A percentile compares a stretch with the other conserved stretches of the same genome.
phyloP scores from a whole-genome alignment of 1,140 invertebrate species.

The Heliconius nattereri region DNA sequence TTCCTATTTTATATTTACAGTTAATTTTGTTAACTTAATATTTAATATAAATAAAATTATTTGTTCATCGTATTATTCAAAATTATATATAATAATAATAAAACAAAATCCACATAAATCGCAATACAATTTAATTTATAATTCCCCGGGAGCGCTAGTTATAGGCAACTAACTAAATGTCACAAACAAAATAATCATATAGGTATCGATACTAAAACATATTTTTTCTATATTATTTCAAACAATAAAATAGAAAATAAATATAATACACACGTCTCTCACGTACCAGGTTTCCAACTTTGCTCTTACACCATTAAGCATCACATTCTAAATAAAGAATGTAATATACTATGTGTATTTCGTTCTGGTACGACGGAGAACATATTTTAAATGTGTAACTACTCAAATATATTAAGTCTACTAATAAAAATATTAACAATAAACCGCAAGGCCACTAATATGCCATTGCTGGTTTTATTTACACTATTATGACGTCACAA shows the following conservation, averaged over 20 bases:
- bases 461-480: background rate
- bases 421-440: conserved; percentile 12
- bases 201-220: conserved; percentile 15
- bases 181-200: conserved; percentile 28
- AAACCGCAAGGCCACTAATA: background rate
- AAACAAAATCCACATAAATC: conserved; percentile 30
- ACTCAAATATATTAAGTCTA: background rate
- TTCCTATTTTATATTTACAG: too few relatives aligned
- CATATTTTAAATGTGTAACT: background rate
- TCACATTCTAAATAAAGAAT: conserved; percentile 26
- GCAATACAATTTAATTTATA: conserved; percentile 41
- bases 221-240: conserved; percentile 22
- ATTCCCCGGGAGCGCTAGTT: conserved; percentile 26
- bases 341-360: conserved; percentile 16
- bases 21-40: too few relatives aligned
- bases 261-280: conserved; percentile 12
- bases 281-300: conserved; percentile 20
- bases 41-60: too few relatives aligned
- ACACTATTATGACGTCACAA: background rate
- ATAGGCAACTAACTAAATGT: conserved; percentile 28
- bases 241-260: conserved; percentile 22
- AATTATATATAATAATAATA: too few relatives aligned
- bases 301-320: conserved; percentile 5
- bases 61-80: too few relatives aligned
- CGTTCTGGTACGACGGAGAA: background rate